These are phyloP conservation scores for Bathynomus jamesi DNA, from an alignment of 1,140 invertebrate genomes.

Conservation along the genomic window DNA sequence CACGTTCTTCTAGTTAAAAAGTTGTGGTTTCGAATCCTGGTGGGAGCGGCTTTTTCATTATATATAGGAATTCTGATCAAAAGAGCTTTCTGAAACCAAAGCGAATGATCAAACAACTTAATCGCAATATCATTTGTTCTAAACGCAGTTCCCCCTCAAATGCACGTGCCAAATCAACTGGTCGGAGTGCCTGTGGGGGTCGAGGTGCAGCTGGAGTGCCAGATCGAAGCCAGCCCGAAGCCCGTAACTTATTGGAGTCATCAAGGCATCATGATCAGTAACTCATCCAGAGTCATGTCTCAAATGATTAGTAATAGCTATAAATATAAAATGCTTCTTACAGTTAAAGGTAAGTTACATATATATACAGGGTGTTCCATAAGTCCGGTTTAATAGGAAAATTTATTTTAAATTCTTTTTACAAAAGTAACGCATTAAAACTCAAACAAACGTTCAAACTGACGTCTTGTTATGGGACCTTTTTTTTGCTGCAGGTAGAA, in stretches of 20 bases:
- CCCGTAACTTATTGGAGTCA: slow-evolving; percentile 14
- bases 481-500: no score
- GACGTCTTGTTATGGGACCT: no score
- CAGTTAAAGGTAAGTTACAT: neutral
- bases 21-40: no score
- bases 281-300: slow-evolving; percentile 49
- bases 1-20: no score
- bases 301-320: neutral
- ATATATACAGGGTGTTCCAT: neutral
- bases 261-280: slow-evolving; percentile 12
- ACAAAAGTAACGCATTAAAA: no score
- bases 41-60: no score
- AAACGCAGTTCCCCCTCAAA: slow-evolving; percentile 69
- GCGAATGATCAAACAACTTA: no score
- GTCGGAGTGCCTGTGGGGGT: slow-evolving; percentile 72
- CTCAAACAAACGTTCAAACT: no score
- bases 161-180: slow-evolving; percentile 78
- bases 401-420: neutral
- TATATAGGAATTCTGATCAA: no score
- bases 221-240: slow-evolving; percentile 76
- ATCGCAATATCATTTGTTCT: no score
- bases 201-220: slow-evolving; percentile 77
- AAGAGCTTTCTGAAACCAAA: no score
- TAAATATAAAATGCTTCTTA: neutral
- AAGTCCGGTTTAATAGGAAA: neutral